Percentiles rank a stretch among this genome's conserved stretches.
These are phyloP conservation scores for Siderastrea siderea DNA, from an alignment of 92 coral and sea anemone species.

Conservation along the genomic window DNA sequence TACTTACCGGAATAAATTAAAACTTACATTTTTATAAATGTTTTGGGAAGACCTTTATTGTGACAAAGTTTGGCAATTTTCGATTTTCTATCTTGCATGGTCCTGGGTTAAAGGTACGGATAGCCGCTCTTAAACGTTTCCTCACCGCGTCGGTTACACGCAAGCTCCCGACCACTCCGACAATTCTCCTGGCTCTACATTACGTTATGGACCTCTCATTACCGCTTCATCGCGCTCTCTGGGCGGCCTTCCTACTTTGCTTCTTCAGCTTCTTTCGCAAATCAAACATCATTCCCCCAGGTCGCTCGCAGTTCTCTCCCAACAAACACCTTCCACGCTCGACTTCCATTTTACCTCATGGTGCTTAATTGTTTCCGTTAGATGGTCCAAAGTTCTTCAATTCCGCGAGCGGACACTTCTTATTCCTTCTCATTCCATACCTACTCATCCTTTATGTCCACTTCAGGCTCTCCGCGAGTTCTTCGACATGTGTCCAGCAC, in stretches of 20 bases:
- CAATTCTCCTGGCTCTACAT: neutral
- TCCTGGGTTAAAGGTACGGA: too few relatives aligned
- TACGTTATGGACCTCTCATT: neutral
- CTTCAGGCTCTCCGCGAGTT: slow-evolving; percentile 41
- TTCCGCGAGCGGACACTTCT: slow-evolving; percentile 25
- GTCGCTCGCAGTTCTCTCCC: neutral
- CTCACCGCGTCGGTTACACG: neutral
- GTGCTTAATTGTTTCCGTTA: neutral
- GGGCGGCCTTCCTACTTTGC: neutral
- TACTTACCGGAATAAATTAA: too few relatives aligned
- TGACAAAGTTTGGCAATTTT: too few relatives aligned
- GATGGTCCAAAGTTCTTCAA: slow-evolving; percentile 1
- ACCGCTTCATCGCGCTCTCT: neutral
- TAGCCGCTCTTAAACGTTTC: neutral
- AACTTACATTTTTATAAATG: too few relatives aligned
- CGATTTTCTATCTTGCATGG: too few relatives aligned
- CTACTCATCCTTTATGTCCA: slow-evolving; percentile 8
- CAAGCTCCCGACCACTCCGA: slow-evolving; percentile 1
- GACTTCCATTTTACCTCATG: neutral
- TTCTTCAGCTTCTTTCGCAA: slow-evolving; percentile 4
- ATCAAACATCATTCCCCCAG: neutral
- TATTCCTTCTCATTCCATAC: too few relatives aligned
- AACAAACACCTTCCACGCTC: neutral
- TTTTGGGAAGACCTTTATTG: too few relatives aligned
- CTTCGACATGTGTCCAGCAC: neutral